Base-by-base conservation (phyloP, 2,797 vertebrate species). In the Girardinus metallicus region DNA sequence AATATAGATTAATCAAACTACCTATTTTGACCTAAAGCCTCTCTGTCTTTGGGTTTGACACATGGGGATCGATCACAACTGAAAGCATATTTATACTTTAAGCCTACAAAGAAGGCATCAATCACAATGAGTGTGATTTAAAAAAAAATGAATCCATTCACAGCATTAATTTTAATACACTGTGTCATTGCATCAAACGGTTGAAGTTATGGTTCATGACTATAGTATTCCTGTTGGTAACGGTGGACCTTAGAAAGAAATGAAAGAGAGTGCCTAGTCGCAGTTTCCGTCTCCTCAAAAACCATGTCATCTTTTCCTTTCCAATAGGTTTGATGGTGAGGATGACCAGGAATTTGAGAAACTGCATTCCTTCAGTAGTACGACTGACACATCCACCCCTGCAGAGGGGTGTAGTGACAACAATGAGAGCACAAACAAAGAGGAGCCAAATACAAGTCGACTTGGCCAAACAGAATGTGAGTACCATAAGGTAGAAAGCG, bases 391-490 rank as follows among this genome's bases (percentile, higher is more conserved):
- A 10, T 78, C 85, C 43, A 41, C 79, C 73, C 49, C 91, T 46
- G 77, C 49, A 85, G 92, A 90, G 78, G 86, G 80, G 73, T 75
- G 53, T 74, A 53, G 64, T 34, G 84, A 84, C 51, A 77, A 72
- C 80, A 57, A 68, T 49, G 83, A 90, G 76, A 92, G 89, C 89
- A 89, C 93, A 91, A 91, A 86, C 79, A 83, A 80, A 46, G 90
- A 83, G 76, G 91, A 94, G 91, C 88, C 91, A 86, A 92, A 91
- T 73, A 86, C 81, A 60, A 76, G 89, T 83, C 92, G 85, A 85
- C 89, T 77, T 39, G 86, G 85, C 84, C 90, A 83, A 77, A 84
- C 85, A 80, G 91, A 94, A 84, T 47, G 93, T 94, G 85, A 94
- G 93, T 66, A 80, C 57, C 47, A 47, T 55, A 34, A 53, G 82